These are phyloP conservation scores for Thera obeliscata DNA, from an alignment of 2,888 invertebrate genomes.

Conservation along the genomic window DNA sequence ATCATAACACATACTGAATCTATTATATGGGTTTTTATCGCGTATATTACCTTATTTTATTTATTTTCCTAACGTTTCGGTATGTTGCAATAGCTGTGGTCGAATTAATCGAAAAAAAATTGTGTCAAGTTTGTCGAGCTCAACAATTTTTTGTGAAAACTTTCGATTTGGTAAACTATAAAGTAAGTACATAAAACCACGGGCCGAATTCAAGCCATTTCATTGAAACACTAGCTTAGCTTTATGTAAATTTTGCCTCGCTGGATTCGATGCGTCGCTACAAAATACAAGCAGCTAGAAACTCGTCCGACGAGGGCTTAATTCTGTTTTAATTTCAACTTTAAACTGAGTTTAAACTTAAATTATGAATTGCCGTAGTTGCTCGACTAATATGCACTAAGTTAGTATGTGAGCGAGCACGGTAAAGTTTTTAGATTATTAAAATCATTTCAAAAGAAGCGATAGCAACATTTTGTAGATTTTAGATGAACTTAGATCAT, in stretches of 20 bases:
- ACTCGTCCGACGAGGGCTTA: slow-evolving; percentile 54
- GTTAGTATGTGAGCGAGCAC: slow-evolving; percentile 34
- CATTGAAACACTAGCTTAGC: slow-evolving; percentile 18
- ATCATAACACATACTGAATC: no score
- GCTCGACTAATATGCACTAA: slow-evolving; percentile 35
- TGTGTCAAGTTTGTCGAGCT: no score
- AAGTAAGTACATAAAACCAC: neutral
- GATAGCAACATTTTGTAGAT: neutral
- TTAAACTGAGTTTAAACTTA: slow-evolving; percentile 52
- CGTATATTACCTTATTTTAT: no score
- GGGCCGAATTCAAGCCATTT: slow-evolving; percentile 8
- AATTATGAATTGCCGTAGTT: slow-evolving; percentile 54
- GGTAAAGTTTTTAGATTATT: slow-evolving; percentile 16
- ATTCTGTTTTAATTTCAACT: slow-evolving; percentile 62
- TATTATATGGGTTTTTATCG: no score
- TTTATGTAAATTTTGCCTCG: slow-evolving; percentile 51
- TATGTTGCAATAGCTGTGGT: no score
- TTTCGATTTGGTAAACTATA: neutral
- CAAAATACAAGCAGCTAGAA: slow-evolving; percentile 51
- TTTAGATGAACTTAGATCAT: neutral
- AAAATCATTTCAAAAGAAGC: slow-evolving; percentile 3
- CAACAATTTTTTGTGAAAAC: neutral
- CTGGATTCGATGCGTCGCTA: slow-evolving; percentile 42
- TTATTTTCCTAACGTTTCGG: no score
- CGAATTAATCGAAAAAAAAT: no score